These are phyloP conservation scores for Proterorhinus semilunaris DNA, from an alignment of 2,113 vertebrate genomes.

Conservation along the genomic window DNA sequence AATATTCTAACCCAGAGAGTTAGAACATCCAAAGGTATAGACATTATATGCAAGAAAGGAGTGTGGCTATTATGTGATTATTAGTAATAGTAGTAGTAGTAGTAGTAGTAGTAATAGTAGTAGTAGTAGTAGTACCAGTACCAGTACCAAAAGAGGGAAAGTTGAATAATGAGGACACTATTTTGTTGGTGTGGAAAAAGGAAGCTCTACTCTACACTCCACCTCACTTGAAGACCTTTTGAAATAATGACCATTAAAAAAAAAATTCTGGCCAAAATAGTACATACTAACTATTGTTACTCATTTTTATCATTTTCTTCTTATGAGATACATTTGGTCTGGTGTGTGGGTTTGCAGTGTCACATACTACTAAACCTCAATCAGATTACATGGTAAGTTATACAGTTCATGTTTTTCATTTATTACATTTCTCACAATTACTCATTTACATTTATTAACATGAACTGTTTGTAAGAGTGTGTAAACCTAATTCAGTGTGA, in stretches of 20 bases:
- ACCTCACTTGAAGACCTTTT: not conserved
- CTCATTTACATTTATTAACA: slow-evolving; percentile 17
- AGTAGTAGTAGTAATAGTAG: too few species aligned
- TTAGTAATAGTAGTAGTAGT: too few species aligned
- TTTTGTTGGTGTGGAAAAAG: too few species aligned
- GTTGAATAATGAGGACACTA: too few species aligned
- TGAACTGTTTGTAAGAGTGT: not conserved
- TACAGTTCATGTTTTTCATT: slow-evolving; percentile 5
- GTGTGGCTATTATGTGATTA: too few species aligned
- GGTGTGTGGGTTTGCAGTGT: slow-evolving; percentile 27
- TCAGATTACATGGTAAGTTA: slow-evolving; percentile 41
- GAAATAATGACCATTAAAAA: not conserved
- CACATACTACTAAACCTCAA: slow-evolving; percentile 34
- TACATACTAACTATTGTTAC: slow-evolving; percentile 6
- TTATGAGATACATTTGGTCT: slow-evolving; percentile 13
- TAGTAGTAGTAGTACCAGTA: too few species aligned
- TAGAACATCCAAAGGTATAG: too few species aligned
- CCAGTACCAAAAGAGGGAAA: too few species aligned
- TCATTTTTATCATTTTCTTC: not conserved
- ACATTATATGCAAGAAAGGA: too few species aligned
- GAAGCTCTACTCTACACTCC: too few species aligned
- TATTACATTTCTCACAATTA: slow-evolving; percentile 4
- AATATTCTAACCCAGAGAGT: too few species aligned
- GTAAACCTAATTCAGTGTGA: not conserved
- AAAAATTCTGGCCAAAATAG: too few species aligned